A percentile compares a stretch with the other conserved stretches of the same genome.
phyloP scores from a whole-genome alignment of 2,888 invertebrate genomes.

The Amblyjoppa fuscipennis region DNA sequence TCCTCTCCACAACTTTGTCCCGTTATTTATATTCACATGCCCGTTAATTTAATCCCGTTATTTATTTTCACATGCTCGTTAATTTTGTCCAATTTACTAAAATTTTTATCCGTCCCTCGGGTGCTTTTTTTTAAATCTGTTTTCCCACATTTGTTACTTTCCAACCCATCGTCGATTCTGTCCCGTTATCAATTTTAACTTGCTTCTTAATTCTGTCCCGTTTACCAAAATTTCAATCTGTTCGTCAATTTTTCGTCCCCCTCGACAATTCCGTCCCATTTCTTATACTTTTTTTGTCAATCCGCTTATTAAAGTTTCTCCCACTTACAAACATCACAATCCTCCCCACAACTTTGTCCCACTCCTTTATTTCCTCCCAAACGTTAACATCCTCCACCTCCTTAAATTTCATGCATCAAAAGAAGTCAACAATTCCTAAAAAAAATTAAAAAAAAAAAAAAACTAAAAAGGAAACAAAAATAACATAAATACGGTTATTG shows the following conservation, averaged over 20 bases:
- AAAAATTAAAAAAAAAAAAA: neutral
- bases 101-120: neutral
- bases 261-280: neutral
- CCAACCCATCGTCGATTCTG: neutral
- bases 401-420: neutral
- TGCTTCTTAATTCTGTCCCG: neutral
- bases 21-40: neutral
- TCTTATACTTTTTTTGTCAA: neutral
- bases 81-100: neutral
- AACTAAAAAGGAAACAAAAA: neutral
- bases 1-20: neutral
- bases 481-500: neutral
- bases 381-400: neutral
- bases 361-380: neutral
- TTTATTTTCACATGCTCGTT: neutral
- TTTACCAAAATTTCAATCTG: neutral
- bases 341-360: neutral
- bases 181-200: neutral
- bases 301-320: too few species aligned
- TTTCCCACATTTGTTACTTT: neutral
- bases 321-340: neutral
- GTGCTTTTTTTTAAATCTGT: neutral
- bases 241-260: neutral
- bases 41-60: too few species aligned
- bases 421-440: neutral